Percentiles rank a stretch among this genome's conserved stretches.
Conservation (phyloP, 2,888 invertebrate species). For the Synanthedon vespiformis region DNA sequence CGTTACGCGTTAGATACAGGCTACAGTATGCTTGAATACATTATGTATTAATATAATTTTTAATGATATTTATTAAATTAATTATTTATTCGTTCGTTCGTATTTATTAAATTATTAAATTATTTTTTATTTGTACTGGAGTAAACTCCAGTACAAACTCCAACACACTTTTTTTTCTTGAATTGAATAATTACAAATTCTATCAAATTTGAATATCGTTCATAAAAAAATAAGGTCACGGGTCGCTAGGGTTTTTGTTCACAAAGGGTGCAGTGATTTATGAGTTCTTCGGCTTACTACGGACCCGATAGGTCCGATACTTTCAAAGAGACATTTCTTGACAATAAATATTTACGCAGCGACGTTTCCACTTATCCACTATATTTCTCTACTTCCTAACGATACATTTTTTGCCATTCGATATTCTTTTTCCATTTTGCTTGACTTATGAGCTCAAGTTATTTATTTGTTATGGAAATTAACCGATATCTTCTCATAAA, state of each 20-base stretch:
- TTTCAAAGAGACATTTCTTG: background rate
- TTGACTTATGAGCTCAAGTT: background rate
- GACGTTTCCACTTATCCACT: slow-evolving; percentile 9
- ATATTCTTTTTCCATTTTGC: slow-evolving; percentile 3
- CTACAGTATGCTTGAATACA: too few relatives aligned
- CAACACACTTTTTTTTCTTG: too few relatives aligned
- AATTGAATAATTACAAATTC: background rate
- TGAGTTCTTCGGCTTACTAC: background rate
- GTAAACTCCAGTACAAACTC: too few relatives aligned
- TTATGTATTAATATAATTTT: too few relatives aligned
- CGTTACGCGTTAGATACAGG: too few relatives aligned
- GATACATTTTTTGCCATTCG: slow-evolving; percentile 9
- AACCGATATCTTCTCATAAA: too few relatives aligned
- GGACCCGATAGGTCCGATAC: background rate
- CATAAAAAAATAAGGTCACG: background rate
- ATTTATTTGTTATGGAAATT: background rate
- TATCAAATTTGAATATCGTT: background rate
- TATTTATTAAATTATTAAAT: too few relatives aligned
- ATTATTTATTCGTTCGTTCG: too few relatives aligned
- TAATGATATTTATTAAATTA: too few relatives aligned
- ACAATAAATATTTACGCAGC: background rate
- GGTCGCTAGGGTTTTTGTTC: background rate
- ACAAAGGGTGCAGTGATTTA: background rate
- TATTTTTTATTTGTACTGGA: too few relatives aligned
- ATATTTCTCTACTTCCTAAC: slow-evolving; percentile 4